Evolutionary conservation across 2,113 vertebrate species (phyloP).

Genomic region (Leptocoma aspasia): DNA sequence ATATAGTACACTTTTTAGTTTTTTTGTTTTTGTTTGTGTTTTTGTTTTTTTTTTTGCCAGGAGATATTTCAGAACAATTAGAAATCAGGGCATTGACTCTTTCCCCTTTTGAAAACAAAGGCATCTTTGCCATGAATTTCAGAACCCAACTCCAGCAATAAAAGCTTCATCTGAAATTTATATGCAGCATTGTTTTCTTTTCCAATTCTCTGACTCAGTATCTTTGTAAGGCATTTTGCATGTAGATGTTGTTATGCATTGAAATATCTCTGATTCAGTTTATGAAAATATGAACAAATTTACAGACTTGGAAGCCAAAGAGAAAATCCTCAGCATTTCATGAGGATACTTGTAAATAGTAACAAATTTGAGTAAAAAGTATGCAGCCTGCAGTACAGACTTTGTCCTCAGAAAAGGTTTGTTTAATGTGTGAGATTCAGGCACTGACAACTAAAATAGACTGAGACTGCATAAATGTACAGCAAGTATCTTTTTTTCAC

Average conservation of each 20-base stretch:
- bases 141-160: neutral
- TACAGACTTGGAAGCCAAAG: neutral
- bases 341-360: neutral
- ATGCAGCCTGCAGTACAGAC: neutral
- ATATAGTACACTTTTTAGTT: neutral
- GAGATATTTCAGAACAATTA: constrained; percentile 3
- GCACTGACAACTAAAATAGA: neutral
- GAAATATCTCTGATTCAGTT: neutral
- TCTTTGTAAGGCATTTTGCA: neutral
- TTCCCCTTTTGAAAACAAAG: neutral
- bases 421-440: neutral
- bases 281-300: neutral
- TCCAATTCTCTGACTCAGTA: neutral
- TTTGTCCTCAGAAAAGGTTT: neutral
- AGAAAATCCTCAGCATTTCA: neutral
- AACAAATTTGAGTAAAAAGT: neutral
- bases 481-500: neutral
- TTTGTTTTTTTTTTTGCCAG: neutral
- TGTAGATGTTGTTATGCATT: neutral
- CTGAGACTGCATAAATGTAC: neutral
- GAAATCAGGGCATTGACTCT: neutral
- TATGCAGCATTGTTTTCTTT: neutral
- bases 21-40: neutral
- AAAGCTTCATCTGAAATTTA: neutral
- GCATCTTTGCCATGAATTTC: neutral